A percentile compares a stretch with the other conserved stretches of the same genome.
These are phyloP conservation scores for Trichopoda pennipes DNA, from an alignment of 2,888 invertebrate species.

Conservation along the genomic window DNA sequence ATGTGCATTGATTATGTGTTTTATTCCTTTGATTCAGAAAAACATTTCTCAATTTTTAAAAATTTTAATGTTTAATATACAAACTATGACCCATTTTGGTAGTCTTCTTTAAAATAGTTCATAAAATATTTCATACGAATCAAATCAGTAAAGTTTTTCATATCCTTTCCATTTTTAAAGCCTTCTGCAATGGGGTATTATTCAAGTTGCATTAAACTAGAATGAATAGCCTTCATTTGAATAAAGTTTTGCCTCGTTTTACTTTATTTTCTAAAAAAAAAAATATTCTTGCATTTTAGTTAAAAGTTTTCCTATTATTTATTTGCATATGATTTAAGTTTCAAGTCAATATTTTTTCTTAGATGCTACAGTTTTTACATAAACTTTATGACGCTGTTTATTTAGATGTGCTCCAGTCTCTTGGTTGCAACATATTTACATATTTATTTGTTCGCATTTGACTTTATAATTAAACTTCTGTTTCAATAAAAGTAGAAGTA, in stretches of 20 bases:
- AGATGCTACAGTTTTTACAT: not conserved
- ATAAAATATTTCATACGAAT: no score
- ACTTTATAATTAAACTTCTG: slow-evolving; percentile 21
- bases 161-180: no score
- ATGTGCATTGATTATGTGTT: no score
- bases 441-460: slow-evolving; percentile 24
- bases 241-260: not conserved
- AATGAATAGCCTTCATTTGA: no score
- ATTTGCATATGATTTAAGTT: not conserved
- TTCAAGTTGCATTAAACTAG: no score
- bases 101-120: no score
- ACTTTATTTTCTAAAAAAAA: not conserved
- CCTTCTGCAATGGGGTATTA: no score
- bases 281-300: not conserved
- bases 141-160: no score
- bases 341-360: slow-evolving; percentile 11
- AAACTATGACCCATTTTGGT: no score
- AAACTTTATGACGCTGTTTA: not conserved
- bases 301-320: not conserved
- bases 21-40: no score
- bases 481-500: not conserved
- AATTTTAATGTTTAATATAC: no score
- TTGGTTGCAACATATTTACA: slow-evolving; percentile 8
- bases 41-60: no score
- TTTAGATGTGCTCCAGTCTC: not conserved